Evolutionary conservation across 2,888 invertebrate species (phyloP).

Genomic region (Melikaiella ostensackeni): DNA sequence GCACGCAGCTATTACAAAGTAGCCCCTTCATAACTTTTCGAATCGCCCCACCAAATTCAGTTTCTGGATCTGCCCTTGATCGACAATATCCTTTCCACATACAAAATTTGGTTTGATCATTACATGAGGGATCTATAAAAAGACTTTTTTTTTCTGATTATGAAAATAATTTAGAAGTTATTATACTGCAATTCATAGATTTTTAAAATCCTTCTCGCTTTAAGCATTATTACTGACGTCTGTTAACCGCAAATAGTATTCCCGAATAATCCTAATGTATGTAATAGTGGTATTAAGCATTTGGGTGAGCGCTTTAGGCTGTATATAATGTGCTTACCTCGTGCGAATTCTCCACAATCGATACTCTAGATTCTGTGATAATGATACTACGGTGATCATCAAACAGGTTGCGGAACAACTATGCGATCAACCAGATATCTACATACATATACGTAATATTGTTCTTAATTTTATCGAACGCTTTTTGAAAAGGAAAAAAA

Average conservation of each 20-base stretch:
- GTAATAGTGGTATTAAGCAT: neutral
- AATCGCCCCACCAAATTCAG: too few relatives aligned
- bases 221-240: neutral
- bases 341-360: neutral
- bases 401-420: slow-evolving; percentile 1
- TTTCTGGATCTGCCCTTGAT: too few relatives aligned
- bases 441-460: too few relatives aligned
- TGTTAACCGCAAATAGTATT: neutral
- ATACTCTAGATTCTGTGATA: neutral
- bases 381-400: slow-evolving; percentile 17
- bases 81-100: too few relatives aligned
- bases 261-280: slow-evolving; percentile 5
- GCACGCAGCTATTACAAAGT: too few relatives aligned
- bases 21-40: too few relatives aligned
- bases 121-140: too few relatives aligned
- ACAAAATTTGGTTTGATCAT: too few relatives aligned
- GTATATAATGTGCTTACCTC: slow-evolving; percentile 23
- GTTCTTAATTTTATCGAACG: too few relatives aligned
- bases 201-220: neutral
- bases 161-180: neutral
- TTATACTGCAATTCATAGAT: neutral
- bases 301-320: slow-evolving; percentile 4
- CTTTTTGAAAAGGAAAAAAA: too few relatives aligned
- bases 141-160: neutral
- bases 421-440: neutral